A percentile compares a stretch with the other conserved stretches of the same genome.
Conservation (phyloP, 2,113 vertebrate species). For the Hippocampus barbouri region DNA sequence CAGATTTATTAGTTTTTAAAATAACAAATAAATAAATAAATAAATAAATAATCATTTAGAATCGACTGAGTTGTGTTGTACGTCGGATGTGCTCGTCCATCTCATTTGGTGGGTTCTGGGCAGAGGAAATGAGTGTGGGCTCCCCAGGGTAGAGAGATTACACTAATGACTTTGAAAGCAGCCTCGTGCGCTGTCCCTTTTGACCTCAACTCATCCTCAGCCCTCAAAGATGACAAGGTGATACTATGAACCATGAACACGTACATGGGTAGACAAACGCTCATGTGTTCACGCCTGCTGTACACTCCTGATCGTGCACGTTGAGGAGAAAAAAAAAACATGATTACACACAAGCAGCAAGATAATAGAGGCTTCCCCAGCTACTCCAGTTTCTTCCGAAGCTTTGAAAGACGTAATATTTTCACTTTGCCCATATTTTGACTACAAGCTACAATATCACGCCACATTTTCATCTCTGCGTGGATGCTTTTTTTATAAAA, state of each 20-base stretch:
- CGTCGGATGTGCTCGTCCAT: conserved; percentile 47
- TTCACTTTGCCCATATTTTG: neutral
- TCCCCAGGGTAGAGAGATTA: conserved; percentile 62
- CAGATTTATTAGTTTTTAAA: neutral
- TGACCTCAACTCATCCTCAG: conserved; percentile 58
- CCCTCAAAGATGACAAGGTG: conserved; percentile 26
- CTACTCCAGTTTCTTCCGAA: conserved; percentile 15
- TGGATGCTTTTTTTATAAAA: conserved; percentile 27
- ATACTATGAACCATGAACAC: conserved; percentile 4
- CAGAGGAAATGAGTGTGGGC: conserved; percentile 57
- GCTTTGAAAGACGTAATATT: conserved; percentile 9
- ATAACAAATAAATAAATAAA: conserved; percentile 16
- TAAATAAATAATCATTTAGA: conserved; percentile 25
- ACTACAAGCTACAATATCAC: neutral
- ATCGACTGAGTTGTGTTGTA: conserved; percentile 36
- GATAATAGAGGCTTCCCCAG: conserved; percentile 14
- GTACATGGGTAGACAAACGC: conserved; percentile 4
- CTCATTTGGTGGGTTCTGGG: conserved; percentile 44
- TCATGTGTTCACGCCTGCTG: neutral
- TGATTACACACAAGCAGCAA: conserved; percentile 27
- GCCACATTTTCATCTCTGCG: conserved; percentile 20
- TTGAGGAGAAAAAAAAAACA: neutral
- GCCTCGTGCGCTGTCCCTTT: conserved; percentile 52
- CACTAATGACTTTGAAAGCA: conserved; percentile 66
- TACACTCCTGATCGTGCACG: neutral